These are phyloP conservation scores for Callaeas wilsoni DNA, from an alignment of 2,113 vertebrate species.

Conservation along the genomic window DNA sequence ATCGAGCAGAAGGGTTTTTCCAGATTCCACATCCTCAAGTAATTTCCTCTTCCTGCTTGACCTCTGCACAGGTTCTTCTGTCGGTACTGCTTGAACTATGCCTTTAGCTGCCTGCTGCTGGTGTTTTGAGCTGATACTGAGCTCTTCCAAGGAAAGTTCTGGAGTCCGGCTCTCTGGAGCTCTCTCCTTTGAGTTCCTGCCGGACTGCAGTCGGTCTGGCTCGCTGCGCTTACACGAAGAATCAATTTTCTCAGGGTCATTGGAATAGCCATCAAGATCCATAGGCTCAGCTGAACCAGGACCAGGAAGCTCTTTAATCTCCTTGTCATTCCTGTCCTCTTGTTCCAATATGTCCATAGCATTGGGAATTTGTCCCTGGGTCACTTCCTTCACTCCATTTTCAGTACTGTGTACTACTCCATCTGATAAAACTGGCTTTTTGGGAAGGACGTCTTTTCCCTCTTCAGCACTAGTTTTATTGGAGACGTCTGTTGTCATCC, in stretches of 20 bases:
- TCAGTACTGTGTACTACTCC: conserved; percentile 64
- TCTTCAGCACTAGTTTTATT: conserved; percentile 84
- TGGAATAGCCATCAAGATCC: conserved; percentile 81
- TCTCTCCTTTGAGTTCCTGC: conserved; percentile 70
- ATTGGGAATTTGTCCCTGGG: conserved; percentile 61
- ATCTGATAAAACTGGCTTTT: conserved; percentile 77
- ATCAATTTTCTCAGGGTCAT: conserved; percentile 60
- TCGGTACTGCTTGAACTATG: conserved; percentile 5
- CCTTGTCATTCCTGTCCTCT: conserved; percentile 60
- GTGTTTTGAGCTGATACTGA: conserved; percentile 88
- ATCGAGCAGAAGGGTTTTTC: conserved; percentile 90
- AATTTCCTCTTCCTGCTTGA: conserved; percentile 87
- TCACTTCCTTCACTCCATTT: conserved; percentile 68
- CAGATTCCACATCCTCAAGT: conserved; percentile 82
- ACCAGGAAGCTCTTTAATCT: conserved; percentile 65
- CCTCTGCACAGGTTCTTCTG: conserved; percentile 70
- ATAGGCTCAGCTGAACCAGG: conserved; percentile 80
- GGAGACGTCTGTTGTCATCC: conserved; percentile 88
- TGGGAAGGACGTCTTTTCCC: conserved; percentile 79
- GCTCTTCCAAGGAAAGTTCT: conserved; percentile 92
- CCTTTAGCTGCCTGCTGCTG: conserved; percentile 52
- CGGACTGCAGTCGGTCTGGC: conserved; percentile 34
- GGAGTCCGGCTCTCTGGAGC: conserved; percentile 75
- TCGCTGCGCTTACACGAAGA: conserved; percentile 35
- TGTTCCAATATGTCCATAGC: conserved; percentile 69